Percentiles rank a stretch among this genome's conserved stretches.
These are phyloP conservation scores for Tauraco erythrolophus DNA, from an alignment of 2,113 vertebrate species.

Conservation along the genomic window DNA sequence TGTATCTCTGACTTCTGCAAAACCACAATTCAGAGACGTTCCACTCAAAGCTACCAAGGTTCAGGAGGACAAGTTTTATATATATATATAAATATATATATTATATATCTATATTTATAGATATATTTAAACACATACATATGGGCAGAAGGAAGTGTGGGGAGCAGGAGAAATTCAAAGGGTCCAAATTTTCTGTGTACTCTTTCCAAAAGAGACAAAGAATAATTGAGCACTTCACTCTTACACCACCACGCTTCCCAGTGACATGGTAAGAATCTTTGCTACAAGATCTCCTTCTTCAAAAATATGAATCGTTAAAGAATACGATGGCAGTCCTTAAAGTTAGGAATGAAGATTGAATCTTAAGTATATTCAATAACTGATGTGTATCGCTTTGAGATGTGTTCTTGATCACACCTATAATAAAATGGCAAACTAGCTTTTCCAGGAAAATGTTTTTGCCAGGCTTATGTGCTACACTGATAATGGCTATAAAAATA, in stretches of 20 bases:
- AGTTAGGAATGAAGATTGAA: not conserved
- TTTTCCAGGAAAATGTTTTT: not conserved
- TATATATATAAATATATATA: no score
- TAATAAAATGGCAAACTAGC: not conserved
- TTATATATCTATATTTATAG: not conserved
- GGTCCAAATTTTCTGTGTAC: accelerated
- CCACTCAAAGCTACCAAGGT: not conserved
- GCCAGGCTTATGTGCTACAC: not conserved
- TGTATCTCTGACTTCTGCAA: not conserved
- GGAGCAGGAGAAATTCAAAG: not conserved
- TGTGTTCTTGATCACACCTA: not conserved
- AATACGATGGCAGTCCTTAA: not conserved
- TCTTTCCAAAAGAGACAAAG: not conserved
- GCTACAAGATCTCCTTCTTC: not conserved
- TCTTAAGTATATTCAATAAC: not conserved
- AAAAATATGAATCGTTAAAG: not conserved
- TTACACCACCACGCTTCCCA: not conserved
- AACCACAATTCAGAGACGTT: not conserved
- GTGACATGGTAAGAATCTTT: not conserved
- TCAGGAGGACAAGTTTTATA: not conserved
- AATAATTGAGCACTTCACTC: not conserved
- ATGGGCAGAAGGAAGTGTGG: not conserved
- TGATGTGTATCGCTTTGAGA: not conserved
- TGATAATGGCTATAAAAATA: not conserved
- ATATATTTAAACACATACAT: not conserved